Conservation (phyloP, 2,888 invertebrate genomes). For the Polymixis flavicincta region DNA sequence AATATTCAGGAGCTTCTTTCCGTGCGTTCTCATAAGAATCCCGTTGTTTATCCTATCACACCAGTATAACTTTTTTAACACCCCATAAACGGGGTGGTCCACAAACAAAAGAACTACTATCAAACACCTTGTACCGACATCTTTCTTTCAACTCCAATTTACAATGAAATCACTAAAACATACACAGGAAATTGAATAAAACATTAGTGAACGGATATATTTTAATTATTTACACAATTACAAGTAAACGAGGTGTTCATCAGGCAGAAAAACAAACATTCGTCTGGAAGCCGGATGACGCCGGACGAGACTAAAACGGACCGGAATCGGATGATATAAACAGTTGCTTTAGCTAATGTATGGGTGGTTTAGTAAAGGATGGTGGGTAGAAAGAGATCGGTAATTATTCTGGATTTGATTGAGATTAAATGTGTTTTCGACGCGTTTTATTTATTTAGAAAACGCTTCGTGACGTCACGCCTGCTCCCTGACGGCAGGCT, state of each 20-base stretch:
- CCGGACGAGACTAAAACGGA: constrained; percentile 34
- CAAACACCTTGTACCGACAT: neutral
- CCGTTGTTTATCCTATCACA: neutral
- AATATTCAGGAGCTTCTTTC: neutral
- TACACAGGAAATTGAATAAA: constrained; percentile 52
- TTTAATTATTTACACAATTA: constrained; percentile 60
- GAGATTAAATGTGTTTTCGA: no score
- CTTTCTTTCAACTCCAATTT: constrained; percentile 39
- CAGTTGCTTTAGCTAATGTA: constrained; percentile 50
- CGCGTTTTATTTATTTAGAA: no score
- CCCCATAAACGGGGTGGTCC: constrained; percentile 20
- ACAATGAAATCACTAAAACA: constrained; percentile 44
- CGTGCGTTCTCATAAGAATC: neutral
- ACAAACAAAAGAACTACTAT: constrained; percentile 14
- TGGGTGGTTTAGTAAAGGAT: constrained; percentile 9
- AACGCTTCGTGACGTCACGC: no score
- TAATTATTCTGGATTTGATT: neutral
- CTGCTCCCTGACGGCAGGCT: no score
- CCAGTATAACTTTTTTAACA: neutral
- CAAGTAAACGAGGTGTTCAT: constrained; percentile 27
- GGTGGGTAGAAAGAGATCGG: neutral
- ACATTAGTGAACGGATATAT: constrained; percentile 47
- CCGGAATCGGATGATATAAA: constrained; percentile 39
- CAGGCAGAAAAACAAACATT: constrained; percentile 51
- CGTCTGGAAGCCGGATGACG: constrained; percentile 25